phyloP scores from a whole-genome alignment of 2,113 vertebrate genomes.

The Pantherophis guttatus region DNA sequence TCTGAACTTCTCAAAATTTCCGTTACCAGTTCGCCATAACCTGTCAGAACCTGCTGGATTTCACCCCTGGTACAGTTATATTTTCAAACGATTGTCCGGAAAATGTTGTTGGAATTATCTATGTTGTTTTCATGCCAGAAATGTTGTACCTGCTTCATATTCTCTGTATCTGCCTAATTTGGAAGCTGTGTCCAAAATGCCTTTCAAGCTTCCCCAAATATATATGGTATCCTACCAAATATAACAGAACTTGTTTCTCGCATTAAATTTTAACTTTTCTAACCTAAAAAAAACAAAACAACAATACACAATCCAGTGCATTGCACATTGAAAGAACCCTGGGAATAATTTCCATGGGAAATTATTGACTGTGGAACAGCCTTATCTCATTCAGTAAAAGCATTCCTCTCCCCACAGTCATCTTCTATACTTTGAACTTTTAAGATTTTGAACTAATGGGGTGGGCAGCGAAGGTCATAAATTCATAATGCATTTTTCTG shows the following conservation, averaged over 20 bases:
- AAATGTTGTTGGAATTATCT: neutral
- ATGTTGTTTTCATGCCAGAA: neutral
- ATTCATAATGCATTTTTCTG: neutral
- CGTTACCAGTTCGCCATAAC: no score
- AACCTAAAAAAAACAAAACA: neutral
- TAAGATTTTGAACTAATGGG: neutral
- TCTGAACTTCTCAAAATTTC: no score
- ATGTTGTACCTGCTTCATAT: neutral
- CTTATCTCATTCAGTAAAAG: neutral
- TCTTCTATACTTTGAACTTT: neutral
- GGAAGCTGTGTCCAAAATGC: neutral
- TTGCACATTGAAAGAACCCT: neutral
- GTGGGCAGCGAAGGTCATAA: neutral
- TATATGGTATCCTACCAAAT: neutral
- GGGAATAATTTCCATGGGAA: neutral
- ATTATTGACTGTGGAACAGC: neutral
- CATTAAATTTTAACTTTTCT: neutral
- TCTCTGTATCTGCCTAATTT: neutral
- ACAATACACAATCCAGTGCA: neutral
- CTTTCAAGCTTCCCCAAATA: neutral
- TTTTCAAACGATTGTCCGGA: neutral
- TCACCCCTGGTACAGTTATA: neutral
- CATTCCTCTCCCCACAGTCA: neutral
- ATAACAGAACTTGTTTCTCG: neutral
- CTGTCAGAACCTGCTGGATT: no score